Conservation (phyloP, 2,888 invertebrate genomes). For the Aspidapion aeneum region DNA sequence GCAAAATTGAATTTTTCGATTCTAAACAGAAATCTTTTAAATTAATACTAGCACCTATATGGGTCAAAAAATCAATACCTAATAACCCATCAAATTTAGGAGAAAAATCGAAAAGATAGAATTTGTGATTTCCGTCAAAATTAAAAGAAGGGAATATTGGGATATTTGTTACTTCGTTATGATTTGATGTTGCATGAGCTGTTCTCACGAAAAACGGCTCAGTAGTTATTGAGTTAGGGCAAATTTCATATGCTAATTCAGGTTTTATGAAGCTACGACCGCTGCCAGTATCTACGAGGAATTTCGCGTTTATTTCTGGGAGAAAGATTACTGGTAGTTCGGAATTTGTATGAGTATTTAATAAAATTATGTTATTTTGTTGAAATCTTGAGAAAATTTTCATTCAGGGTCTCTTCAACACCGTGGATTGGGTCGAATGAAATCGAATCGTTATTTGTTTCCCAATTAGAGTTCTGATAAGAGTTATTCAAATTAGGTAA, state of each 20-base stretch:
- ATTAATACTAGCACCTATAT: constrained; percentile 6
- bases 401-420: too few species aligned
- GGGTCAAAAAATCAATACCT: constrained; percentile 8
- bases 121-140: constrained; percentile 7
- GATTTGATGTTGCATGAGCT: constrained; percentile 8
- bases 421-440: too few species aligned
- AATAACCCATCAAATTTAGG: constrained; percentile 14
- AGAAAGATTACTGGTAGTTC: constrained; percentile 16
- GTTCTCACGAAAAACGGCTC: constrained; percentile 15
- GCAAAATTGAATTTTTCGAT: background rate
- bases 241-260: constrained; percentile 15
- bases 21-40: constrained; percentile 6
- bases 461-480: too few species aligned
- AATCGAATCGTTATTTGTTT: too few species aligned
- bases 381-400: too few species aligned
- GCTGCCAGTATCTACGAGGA: constrained; percentile 19
- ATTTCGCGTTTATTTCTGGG: constrained; percentile 21
- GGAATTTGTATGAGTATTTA: constrained; percentile 14
- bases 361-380: too few species aligned
- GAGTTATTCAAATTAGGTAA: too few species aligned
- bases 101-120: constrained; percentile 14
- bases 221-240: constrained; percentile 5
- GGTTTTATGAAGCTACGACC: constrained; percentile 19
- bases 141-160: constrained; percentile 10
- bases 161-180: constrained; percentile 1